Percentiles rank a stretch among this genome's conserved stretches.
These are phyloP conservation scores for Protonemura montana DNA, from an alignment of 2,888 invertebrate genomes.

Conservation along the genomic window DNA sequence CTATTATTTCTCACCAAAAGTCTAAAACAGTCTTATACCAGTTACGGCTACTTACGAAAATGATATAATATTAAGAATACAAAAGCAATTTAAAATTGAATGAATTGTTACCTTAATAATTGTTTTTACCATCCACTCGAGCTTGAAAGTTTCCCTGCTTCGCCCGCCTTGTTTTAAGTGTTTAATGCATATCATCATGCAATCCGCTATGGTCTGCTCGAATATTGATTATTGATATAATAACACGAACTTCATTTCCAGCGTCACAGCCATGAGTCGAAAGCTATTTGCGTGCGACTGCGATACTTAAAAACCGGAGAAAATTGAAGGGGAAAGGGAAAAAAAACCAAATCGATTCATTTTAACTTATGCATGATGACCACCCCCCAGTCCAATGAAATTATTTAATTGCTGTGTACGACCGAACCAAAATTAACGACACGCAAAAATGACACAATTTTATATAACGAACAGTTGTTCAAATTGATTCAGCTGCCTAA, in stretches of 20 bases:
- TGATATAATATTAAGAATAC: constrained; percentile 14
- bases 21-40: not conserved
- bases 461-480: not conserved
- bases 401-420: not conserved
- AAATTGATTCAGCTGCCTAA: not conserved
- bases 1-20: not conserved
- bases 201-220: not conserved
- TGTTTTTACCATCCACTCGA: not conserved
- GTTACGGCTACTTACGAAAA: not conserved
- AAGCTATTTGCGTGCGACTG: not conserved
- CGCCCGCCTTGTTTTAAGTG: not conserved
- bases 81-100: constrained; percentile 30
- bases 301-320: no score
- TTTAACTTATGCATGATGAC: not conserved
- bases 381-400: not conserved
- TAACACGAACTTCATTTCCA: not conserved
- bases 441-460: not conserved
- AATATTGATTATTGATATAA: constrained; percentile 7
- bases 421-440: not conserved
- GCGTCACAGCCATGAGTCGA: not conserved
- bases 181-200: not conserved
- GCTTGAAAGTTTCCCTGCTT: not conserved
- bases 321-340: not conserved
- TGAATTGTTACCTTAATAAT: constrained; percentile 21
- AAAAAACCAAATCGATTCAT: not conserved